Conservation (phyloP, 2,113 vertebrate genomes). For the Dicrurus megarhynchus region DNA sequence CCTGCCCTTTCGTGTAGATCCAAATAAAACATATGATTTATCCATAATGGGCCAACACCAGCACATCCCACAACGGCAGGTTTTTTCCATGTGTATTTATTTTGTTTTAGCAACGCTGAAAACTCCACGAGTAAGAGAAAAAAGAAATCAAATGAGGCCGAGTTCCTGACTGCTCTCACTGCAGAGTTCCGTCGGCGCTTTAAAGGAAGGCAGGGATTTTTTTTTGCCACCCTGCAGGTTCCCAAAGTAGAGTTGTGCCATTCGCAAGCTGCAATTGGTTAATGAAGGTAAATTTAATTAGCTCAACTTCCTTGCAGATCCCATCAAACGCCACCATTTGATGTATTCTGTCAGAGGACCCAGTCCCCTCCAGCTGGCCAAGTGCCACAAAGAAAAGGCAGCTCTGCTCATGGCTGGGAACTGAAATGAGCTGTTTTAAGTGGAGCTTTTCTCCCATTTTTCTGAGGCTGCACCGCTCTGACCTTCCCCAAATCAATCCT, state of each 20-base stretch:
- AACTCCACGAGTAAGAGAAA: background rate
- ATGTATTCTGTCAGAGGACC: constrained; percentile 65
- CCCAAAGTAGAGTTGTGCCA: constrained; percentile 69
- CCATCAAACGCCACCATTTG: constrained; percentile 69
- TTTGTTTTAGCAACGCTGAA: background rate
- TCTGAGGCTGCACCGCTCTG: constrained; percentile 76
- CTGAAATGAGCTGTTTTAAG: constrained; percentile 79
- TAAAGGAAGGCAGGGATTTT: constrained; percentile 39
- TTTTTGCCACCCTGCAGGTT: constrained; percentile 53
- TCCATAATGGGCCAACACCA: background rate
- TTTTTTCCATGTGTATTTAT: background rate
- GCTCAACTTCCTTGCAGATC: constrained; percentile 61
- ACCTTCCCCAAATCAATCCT: constrained; percentile 83
- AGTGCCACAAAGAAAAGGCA: constrained; percentile 75
- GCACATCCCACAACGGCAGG: background rate
- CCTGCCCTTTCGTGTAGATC: background rate
- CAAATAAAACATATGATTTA: background rate
- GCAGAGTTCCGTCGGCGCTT: constrained; percentile 4
- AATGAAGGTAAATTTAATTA: constrained; percentile 79
- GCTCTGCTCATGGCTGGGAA: constrained; percentile 75
- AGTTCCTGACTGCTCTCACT: constrained; percentile 28
- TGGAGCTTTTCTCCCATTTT: constrained; percentile 78
- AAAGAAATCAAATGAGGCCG: background rate
- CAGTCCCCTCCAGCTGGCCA: constrained; percentile 67
- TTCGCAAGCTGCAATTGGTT: constrained; percentile 72